Evolutionary conservation across 2,888 invertebrate species (phyloP), one percentile per base, ranked within the genome.

Genomic region (Muscina levida): DNA sequence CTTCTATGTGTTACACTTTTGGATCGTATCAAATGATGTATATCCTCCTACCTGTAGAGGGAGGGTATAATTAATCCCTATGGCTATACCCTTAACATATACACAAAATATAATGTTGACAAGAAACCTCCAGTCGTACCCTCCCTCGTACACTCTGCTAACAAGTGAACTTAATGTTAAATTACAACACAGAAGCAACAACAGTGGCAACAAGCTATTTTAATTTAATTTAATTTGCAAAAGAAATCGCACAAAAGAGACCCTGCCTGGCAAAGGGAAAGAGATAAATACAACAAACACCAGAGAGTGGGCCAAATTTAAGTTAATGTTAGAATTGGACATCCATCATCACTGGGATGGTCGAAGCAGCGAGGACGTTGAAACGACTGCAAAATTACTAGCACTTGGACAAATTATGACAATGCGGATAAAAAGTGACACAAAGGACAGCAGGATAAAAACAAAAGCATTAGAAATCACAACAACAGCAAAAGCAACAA

Each of bases 361-460:
- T 42, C 13, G 19, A 42, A 42, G 11, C n/a, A 17, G 48, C 10
- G 48, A 17, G 57, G 37, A 57, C 26, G 39, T 22, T 13, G 22
- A 17, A 42, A 62, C 10, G 37, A 42, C 42, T 62, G 62, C 62
- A 62, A 62, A 62, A 62, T 62, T 62, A 62, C 62, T 62, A 37
- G 39, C 62, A 62, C 62, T 62, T 42, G 62, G 62, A 39, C 62
- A 62, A 62, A 62, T 62, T 62, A 62, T 62, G 62, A 62, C 62
- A 62, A 62, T 62, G 62, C 62, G 62, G 62, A 62, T 62, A 42
- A 62, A 62, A 62, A 42, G 11, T 62, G 62, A 42, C 62, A 62
- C 22, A 62, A 62, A 59, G 59, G 37, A 59, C 19, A 59, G 37
- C 59, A 37, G 42, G 62, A 19, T 62, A 62, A 42, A 39, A 19